A percentile compares a stretch with the other conserved stretches of the same genome.
These are phyloP conservation scores for Struthidea cinerea DNA, from an alignment of 2,113 vertebrate genomes.

Conservation along the genomic window DNA sequence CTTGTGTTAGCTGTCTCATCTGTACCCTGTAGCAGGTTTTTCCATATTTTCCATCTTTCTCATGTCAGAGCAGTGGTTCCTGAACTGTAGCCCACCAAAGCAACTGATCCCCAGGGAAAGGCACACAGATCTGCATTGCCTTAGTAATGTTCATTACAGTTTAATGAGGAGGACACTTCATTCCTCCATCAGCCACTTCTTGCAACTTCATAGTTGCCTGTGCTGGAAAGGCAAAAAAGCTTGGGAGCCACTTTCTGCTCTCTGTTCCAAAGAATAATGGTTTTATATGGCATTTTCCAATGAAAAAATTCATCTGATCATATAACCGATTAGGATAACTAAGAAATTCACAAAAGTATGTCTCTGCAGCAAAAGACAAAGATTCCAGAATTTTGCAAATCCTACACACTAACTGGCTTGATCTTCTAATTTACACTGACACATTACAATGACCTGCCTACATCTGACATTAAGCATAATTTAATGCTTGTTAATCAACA, in stretches of 20 bases:
- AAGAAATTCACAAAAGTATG: neutral
- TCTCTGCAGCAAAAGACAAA: neutral
- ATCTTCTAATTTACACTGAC: neutral
- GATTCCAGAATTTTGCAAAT: neutral
- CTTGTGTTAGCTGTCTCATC: neutral
- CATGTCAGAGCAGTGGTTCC: neutral
- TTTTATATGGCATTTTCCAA: neutral
- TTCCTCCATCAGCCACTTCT: neutral
- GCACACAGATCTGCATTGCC: neutral
- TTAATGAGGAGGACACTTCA: neutral
- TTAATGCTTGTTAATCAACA: slow-evolving; percentile 44
- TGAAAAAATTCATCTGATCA: neutral
- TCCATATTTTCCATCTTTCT: neutral
- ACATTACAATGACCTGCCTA: neutral
- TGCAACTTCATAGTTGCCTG: neutral
- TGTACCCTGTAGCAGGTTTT: neutral
- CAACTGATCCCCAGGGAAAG: neutral
- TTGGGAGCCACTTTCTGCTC: neutral
- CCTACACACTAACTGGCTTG: neutral
- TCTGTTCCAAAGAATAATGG: neutral
- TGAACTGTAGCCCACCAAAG: neutral
- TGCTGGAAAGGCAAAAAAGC: neutral
- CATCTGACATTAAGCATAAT: neutral
- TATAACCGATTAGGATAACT: neutral
- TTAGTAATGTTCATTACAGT: neutral